Evolutionary conservation across 1,140 invertebrate species (phyloP), one percentile per base, ranked within the genome.

Genomic region (Hycleus phaleratus): DNA sequence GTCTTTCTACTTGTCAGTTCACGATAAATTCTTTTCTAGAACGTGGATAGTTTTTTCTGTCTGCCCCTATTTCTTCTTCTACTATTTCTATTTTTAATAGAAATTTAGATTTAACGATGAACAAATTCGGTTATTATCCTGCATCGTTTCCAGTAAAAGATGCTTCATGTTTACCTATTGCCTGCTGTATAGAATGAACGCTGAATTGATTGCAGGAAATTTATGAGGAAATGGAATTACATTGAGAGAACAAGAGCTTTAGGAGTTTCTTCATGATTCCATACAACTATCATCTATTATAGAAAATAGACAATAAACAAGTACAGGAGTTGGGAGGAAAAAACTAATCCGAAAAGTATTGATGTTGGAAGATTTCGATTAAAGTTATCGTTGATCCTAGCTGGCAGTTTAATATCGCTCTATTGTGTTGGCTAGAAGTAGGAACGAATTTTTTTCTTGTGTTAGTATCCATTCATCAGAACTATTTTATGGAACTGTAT

Each of bases 161-260:
- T 32, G 4, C 32, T 45, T 18, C 48, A 10, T 42, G 40, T 42
- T 42, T 42, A 10, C 11, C 11, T 10, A n/a, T 42, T 46, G 42
- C 40, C 18, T 50, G 49, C 47, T 53, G 42, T 49, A 44, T 49
- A 42, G 38, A 49, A 43, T 58, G 43, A 38, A 26, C 47, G 46
- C 25, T 25, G 12, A 48, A 59, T 54, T 59, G 57, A 59, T 59
- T 59, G 45, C 57, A 59, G 57, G 57, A 59, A 59, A 59, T 59
- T 59, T 59, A 59, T 54, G 57, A 59, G 57, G 57, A 59, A 59
- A 59, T 59, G 50, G 53, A 59, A 45, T 47, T 46, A 46, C 57
- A 59, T 54, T 59, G 43, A 59, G 50, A 59, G 47, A 59, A 59
- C 57, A 59, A 59, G 50, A 49, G 49, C 49, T 26, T 42, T 46